These are phyloP conservation scores for Grammomys dolichurus DNA, from an alignment of 2,113 vertebrate species.

Conservation along the genomic window DNA sequence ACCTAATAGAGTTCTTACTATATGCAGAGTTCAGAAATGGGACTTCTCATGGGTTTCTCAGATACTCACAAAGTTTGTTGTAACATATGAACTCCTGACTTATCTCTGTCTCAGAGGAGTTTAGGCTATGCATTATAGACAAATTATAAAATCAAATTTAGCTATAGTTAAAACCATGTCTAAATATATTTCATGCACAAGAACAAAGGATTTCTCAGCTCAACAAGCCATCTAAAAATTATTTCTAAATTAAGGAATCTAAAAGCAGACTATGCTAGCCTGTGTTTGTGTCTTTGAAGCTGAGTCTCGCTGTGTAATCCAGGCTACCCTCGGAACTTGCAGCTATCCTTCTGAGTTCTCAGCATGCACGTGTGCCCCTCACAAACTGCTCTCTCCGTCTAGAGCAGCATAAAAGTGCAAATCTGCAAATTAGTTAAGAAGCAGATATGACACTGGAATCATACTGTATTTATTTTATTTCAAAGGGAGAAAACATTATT, in stretches of 20 bases:
- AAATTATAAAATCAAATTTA: conserved; percentile 67
- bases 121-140: neutral
- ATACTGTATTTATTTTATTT: conserved; percentile 32
- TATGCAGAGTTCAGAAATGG: neutral
- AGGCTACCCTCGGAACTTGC: neutral
- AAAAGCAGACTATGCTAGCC: conserved; percentile 58
- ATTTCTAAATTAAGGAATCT: conserved; percentile 59
- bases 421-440: conserved; percentile 36
- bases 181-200: conserved; percentile 50
- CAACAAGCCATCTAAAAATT: conserved; percentile 52
- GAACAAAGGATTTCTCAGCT: conserved; percentile 27
- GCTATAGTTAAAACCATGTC: neutral
- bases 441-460: neutral
- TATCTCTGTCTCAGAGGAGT: neutral
- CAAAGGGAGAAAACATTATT: conserved; percentile 1
- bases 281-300: neutral
- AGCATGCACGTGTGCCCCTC: neutral
- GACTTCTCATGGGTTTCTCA: neutral
- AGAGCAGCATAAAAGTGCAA: conserved; percentile 46
- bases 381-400: neutral
- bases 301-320: neutral
- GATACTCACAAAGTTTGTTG: conserved; percentile 6
- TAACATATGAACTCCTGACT: neutral
- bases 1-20: neutral
- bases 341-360: neutral